Evolutionary conservation across 2,113 vertebrate genomes (phyloP).

Genomic region (Gallinago undulata): DNA sequence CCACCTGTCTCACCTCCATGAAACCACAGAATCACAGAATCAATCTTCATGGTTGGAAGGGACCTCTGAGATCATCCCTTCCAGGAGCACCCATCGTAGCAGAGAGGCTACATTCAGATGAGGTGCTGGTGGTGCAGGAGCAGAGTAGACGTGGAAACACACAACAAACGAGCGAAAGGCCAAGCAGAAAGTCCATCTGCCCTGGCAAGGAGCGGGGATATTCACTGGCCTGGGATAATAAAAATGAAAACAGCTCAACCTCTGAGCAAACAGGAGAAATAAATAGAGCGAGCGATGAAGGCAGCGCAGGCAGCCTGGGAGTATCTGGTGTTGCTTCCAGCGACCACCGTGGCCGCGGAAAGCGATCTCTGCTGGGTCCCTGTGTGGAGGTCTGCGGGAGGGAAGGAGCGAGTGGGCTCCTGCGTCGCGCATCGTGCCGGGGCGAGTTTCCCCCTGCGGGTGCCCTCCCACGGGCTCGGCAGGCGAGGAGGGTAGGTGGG

Average conservation of each 20-base stretch:
- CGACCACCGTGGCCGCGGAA: fast-evolving
- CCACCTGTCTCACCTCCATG: background rate
- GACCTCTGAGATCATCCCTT: background rate
- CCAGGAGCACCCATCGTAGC: fast-evolving
- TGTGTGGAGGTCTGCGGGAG: background rate
- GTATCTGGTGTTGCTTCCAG: background rate
- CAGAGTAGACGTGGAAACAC: background rate
- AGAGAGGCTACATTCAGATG: background rate
- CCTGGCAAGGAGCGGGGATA: background rate
- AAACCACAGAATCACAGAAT: background rate
- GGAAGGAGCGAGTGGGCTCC: background rate
- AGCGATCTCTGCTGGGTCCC: background rate
- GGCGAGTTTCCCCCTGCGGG: background rate
- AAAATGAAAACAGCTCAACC: background rate
- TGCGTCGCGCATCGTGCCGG: fast-evolving
- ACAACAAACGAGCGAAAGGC: background rate
- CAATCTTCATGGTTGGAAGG: no score
- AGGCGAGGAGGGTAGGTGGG: fast-evolving
- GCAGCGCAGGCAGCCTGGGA: background rate
- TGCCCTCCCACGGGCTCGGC: background rate
- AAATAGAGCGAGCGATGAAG: background rate
- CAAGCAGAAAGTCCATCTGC: background rate
- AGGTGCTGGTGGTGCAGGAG: background rate
- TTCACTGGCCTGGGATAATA: background rate
- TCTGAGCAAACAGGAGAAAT: background rate